Evolutionary conservation across 2,113 vertebrate genomes (phyloP), one percentile per base, ranked within the genome.

Genomic region (Oophaga pumilio): DNA sequence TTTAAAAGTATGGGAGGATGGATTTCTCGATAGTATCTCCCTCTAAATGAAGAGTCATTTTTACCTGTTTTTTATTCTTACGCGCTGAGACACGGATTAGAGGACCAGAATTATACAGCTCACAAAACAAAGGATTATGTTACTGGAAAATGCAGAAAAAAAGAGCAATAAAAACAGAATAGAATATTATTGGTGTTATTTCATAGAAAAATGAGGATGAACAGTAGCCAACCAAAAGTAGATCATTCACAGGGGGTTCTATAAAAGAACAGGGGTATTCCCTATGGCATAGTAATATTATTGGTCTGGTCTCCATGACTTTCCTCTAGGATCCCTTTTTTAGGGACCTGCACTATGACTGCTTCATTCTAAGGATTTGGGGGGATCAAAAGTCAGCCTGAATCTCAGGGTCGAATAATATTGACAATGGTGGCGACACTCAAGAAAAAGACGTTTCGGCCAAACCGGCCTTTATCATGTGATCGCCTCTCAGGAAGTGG

Each of bases 1-100:
- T 87, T 80, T 60, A 80, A 73, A 49, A 43, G 49, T 71, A 81
- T 66, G 68, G 64, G 71, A 77, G 68, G 77, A 87, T 80, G 77
- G 85, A 81, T 71, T 80, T 87, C 49, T 33, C 59, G 85, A 87
- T 87, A 66, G 18, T 86, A 86, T 86, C 85, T 86, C 43, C n/a
- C 52, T 53, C 50, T 81, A 81, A 81, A 59, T 81, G n/a, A 60
- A 24, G 57, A 64, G 59, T 66, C 28, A 86, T 78, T 86, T 83
- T 66, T 52, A 64, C 11, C n/a, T 28, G 52, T 78, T 86, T 83
- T 66, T 52, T 52, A 2, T 49, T 28, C 64, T 76, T 50, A 85
- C 59, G 64, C n/a, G 73, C 56, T 49, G 49, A 71, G 62, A 50
- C 56, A 68, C 53, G 43, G 83, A 59, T 74, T 60, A 49, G 83